Evolutionary conservation across 2,888 invertebrate genomes (phyloP).

Genomic region (Monochamus alternatus): DNA sequence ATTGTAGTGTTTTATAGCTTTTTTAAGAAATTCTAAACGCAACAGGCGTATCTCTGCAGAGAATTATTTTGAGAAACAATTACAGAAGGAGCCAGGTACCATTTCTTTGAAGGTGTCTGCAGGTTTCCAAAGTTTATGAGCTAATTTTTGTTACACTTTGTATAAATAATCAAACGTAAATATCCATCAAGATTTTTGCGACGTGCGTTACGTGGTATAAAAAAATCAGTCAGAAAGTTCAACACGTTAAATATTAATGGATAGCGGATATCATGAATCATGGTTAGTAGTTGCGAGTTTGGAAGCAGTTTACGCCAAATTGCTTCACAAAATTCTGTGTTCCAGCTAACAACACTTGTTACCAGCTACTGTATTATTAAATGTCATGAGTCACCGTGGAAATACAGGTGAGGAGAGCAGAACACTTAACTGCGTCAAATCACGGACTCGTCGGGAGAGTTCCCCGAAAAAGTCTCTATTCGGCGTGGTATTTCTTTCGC

Average conservation of each 20-base stretch:
- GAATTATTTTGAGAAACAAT: too few relatives aligned
- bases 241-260: conserved; percentile 56
- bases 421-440: conserved; percentile 57
- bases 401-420: conserved; percentile 59
- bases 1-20: too few relatives aligned
- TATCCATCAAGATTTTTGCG: background rate
- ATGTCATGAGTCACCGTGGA: conserved; percentile 62
- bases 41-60: too few relatives aligned
- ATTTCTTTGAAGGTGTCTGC: too few relatives aligned
- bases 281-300: conserved; percentile 52
- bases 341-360: conserved; percentile 58
- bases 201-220: background rate
- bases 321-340: conserved; percentile 54
- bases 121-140: too few relatives aligned
- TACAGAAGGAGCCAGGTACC: too few relatives aligned
- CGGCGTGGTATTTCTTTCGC: conserved; percentile 41
- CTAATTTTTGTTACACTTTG: too few relatives aligned
- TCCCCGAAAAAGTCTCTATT: conserved; percentile 46
- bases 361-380: conserved; percentile 61
- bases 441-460: conserved; percentile 55
- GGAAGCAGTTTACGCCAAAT: conserved; percentile 55
- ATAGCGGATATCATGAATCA: conserved; percentile 54
- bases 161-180: too few relatives aligned
- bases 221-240: conserved; percentile 46
- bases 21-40: too few relatives aligned